Percentiles rank a stretch among this genome's conserved stretches.
Conservation (phyloP, 2,113 vertebrate genomes). For the Engraulis encrasicolus region DNA sequence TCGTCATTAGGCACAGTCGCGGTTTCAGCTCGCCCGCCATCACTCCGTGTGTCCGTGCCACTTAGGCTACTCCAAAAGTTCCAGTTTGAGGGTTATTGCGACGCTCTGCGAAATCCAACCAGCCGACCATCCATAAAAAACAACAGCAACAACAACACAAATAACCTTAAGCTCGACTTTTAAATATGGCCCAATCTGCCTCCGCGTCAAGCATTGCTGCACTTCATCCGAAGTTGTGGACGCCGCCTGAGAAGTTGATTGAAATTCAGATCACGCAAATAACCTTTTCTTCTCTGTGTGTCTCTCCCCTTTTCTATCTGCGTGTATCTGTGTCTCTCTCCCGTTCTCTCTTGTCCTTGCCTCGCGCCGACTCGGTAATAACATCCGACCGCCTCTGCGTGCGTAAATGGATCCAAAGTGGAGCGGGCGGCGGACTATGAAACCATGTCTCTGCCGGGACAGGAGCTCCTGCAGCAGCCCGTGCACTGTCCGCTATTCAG, state of each 20-base stretch:
- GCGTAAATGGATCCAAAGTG: not conserved
- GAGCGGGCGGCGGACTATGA: not conserved
- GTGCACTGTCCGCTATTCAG: not conserved
- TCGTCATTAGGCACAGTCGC: constrained; percentile 87
- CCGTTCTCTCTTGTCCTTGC: too few species aligned
- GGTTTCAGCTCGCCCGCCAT: constrained; percentile 88
- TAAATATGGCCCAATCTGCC: not conserved
- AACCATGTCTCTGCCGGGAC: not conserved
- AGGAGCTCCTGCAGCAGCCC: not conserved
- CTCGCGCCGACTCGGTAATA: not conserved
- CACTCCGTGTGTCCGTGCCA: constrained; percentile 28
- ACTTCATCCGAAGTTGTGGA: not conserved
- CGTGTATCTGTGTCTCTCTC: too few species aligned
- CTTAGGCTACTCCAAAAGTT: constrained; percentile 28
- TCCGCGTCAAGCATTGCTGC: not conserved
- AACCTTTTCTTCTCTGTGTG: too few species aligned
- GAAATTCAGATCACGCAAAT: not conserved
- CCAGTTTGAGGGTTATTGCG: not conserved
- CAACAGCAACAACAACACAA: too few species aligned
- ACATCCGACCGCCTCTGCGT: not conserved
- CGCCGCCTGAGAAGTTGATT: not conserved
- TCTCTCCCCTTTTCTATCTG: too few species aligned
- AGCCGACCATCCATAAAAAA: not conserved
- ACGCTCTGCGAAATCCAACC: not conserved
- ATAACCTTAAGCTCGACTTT: too few species aligned